phyloP scores from a whole-genome alignment of 2,888 invertebrate genomes.

The Hanleya hanleyi region DNA sequence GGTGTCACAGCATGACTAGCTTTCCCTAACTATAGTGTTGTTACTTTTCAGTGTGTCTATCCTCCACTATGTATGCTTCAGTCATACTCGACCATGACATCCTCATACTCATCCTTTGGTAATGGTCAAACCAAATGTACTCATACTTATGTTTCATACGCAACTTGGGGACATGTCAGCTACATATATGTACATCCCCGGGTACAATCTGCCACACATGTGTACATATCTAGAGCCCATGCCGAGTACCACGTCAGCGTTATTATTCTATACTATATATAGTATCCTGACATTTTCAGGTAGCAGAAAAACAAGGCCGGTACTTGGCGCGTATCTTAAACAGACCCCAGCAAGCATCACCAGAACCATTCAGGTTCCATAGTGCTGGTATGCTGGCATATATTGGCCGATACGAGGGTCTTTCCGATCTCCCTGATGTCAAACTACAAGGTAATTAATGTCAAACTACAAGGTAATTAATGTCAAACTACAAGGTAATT shows the following conservation, averaged over 20 bases:
- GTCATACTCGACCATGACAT: too few species aligned
- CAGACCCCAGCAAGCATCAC: constrained; percentile 38
- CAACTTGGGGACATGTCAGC: too few species aligned
- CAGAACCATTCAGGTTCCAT: constrained; percentile 61
- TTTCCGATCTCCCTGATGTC: constrained; percentile 70
- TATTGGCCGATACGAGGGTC: constrained; percentile 71
- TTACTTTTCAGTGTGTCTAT: too few species aligned
- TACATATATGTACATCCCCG: too few species aligned
- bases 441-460: constrained; percentile 70
- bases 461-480: constrained; percentile 71
- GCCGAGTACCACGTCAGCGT: not conserved
- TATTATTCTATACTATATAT: not conserved
- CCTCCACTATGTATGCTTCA: too few species aligned
- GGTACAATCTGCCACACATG: too few species aligned
- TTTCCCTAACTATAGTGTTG: too few species aligned
- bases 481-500: constrained; percentile 69
- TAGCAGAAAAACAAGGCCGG: constrained; percentile 73
- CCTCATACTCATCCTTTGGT: too few species aligned
- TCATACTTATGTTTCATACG: too few species aligned
- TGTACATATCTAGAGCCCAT: too few species aligned
- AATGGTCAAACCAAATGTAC: too few species aligned
- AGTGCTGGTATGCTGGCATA: constrained; percentile 74
- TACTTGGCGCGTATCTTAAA: constrained; percentile 68
- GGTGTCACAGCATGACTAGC: too few species aligned
- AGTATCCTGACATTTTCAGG: constrained; percentile 61